These are phyloP conservation scores for Perccottus glenii DNA, from an alignment of 2,113 vertebrate species.

Conservation along the genomic window DNA sequence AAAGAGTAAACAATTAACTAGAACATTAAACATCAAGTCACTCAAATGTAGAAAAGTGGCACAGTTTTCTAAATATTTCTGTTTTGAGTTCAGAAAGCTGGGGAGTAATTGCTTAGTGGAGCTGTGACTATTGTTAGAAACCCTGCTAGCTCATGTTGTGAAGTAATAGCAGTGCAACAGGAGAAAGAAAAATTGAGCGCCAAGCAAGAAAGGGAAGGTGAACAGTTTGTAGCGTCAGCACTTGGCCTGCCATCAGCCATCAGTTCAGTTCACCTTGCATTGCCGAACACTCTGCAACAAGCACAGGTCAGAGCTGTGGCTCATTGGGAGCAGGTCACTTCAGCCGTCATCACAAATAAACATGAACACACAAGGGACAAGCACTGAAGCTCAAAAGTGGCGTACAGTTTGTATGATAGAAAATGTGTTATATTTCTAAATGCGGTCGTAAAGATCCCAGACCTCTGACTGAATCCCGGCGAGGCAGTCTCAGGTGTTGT, in stretches of 20 bases:
- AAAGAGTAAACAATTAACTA: no score
- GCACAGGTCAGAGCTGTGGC: constrained; percentile 20
- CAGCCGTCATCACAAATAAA: constrained; percentile 7
- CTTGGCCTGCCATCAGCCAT: constrained; percentile 46
- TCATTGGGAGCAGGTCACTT: constrained; percentile 5
- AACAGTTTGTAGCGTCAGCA: constrained; percentile 58
- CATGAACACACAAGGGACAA: not conserved
- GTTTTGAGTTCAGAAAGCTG: no score
- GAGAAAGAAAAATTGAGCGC: constrained; percentile 21
- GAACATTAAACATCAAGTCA: no score
- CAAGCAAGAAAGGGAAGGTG: constrained; percentile 48
- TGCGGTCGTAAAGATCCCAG: not conserved
- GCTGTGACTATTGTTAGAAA: no score
- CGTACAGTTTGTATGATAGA: constrained; percentile 1
- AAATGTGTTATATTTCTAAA: constrained; percentile 6
- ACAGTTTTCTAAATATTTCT: not conserved
- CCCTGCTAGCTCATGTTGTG: constrained; percentile 1
- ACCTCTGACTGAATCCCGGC: not conserved
- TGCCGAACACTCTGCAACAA: constrained; percentile 9
- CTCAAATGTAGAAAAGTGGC: not conserved
- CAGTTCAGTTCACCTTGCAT: constrained; percentile 51
- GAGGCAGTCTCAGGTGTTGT: constrained; percentile 15
- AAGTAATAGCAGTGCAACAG: constrained; percentile 23
- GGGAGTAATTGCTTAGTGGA: no score
- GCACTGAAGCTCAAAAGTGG: not conserved